Conservation (phyloP, 2,797 vertebrate species). For the Philypnodon macrostomus region DNA sequence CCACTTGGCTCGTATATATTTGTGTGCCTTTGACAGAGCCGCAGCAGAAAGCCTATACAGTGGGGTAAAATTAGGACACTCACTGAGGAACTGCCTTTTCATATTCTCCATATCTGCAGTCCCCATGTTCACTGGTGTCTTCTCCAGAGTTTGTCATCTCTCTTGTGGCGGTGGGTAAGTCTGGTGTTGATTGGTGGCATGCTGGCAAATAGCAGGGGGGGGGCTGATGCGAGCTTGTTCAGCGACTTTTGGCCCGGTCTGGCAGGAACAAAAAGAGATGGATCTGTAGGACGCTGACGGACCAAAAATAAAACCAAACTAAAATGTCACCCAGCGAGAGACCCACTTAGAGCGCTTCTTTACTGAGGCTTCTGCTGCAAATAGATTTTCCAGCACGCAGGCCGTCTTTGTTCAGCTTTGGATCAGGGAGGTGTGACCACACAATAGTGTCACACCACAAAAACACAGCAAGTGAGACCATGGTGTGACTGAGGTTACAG, state of each 20-base stretch:
- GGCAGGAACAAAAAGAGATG: slow-evolving; percentile 49
- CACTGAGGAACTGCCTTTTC: slow-evolving; percentile 36
- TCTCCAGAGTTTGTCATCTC: slow-evolving; percentile 57
- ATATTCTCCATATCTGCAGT: slow-evolving; percentile 51
- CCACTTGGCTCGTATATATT: slow-evolving; percentile 3
- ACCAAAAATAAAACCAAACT: slow-evolving; percentile 36
- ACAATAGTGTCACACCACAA: neutral
- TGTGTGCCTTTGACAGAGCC: slow-evolving; percentile 37
- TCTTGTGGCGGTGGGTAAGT: slow-evolving; percentile 49
- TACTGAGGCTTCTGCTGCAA: slow-evolving; percentile 24
- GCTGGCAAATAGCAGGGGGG: slow-evolving; percentile 69
- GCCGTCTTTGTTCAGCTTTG: slow-evolving; percentile 1
- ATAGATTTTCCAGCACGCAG: slow-evolving; percentile 16
- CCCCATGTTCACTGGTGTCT: slow-evolving; percentile 47
- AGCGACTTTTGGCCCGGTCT: slow-evolving; percentile 37
- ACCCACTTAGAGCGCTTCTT: slow-evolving; percentile 29
- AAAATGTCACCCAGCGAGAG: slow-evolving; percentile 22
- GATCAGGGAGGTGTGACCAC: neutral
- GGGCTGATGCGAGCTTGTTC: slow-evolving; percentile 43
- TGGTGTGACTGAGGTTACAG: neutral
- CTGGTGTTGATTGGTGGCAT: slow-evolving; percentile 75
- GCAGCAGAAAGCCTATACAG: slow-evolving; percentile 25
- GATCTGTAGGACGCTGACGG: slow-evolving; percentile 2
- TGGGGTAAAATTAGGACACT: slow-evolving; percentile 50
- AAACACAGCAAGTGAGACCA: neutral